A percentile compares a stretch with the other conserved stretches of the same genome.
These are phyloP conservation scores for Eriosoma lanigerum DNA, from an alignment of 1,140 invertebrate genomes.

Conservation along the genomic window DNA sequence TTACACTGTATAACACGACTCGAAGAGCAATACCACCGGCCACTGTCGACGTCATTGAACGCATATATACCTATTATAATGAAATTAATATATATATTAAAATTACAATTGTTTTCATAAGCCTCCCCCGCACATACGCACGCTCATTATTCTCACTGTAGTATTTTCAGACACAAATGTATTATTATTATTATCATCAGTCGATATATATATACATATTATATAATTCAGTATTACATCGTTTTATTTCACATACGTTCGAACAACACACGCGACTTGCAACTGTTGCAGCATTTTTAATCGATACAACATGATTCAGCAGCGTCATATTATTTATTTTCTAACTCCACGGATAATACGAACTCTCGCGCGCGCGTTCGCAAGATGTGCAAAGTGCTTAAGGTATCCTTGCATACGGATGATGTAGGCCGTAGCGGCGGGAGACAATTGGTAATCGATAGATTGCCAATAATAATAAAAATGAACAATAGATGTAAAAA, in stretches of 20 bases:
- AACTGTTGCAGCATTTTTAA: slow-evolving; percentile 38
- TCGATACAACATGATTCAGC: slow-evolving; percentile 45
- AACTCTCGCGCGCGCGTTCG: neutral
- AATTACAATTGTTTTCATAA: neutral
- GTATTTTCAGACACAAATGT: neutral
- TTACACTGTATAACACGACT: neutral
- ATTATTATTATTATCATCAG: slow-evolving; percentile 5
- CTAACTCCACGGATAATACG: too few species aligned
- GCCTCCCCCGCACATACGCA: too few species aligned
- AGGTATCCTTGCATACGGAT: too few species aligned
- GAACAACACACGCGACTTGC: neutral
- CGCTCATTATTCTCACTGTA: neutral
- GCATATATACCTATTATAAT: neutral
- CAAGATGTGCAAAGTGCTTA: slow-evolving; percentile 30
- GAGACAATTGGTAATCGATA: neutral
- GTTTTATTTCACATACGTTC: neutral
- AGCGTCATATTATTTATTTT: too few species aligned
- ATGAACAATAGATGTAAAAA: neutral
- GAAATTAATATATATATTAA: neutral
- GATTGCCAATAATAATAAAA: neutral
- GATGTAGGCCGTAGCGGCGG: neutral
- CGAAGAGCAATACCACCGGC: slow-evolving; percentile 1
- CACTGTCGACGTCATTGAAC: neutral
- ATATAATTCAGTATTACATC: too few species aligned
- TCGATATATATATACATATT: neutral